Conservation (phyloP, 1,140 invertebrate species). For the Phymastichus coffea region DNA sequence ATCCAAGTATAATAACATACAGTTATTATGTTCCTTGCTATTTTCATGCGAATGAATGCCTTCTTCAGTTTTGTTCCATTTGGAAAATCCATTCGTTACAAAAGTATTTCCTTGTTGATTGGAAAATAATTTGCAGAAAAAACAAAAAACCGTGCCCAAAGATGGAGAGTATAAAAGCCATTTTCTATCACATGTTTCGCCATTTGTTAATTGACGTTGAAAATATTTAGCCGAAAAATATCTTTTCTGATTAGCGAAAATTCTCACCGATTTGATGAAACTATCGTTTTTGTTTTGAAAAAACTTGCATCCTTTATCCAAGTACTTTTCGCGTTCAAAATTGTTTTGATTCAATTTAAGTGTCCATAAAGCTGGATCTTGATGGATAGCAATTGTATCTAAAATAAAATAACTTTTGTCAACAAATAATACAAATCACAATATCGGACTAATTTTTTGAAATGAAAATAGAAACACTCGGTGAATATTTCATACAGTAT, state of each 20-base stretch:
- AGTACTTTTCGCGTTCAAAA: too few species aligned
- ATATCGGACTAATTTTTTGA: too few species aligned
- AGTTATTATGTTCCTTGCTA: conserved; percentile 1
- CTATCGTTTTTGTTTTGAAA: conserved; percentile 8
- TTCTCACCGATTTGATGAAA: neutral
- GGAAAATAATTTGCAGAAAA: conserved; percentile 18
- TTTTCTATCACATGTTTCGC: conserved; percentile 4
- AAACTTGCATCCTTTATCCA: neutral
- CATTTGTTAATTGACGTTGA: conserved; percentile 1
- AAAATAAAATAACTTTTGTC: too few species aligned
- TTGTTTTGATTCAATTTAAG: too few species aligned
- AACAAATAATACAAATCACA: too few species aligned
- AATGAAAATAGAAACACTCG: too few species aligned
- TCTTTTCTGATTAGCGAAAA: neutral
- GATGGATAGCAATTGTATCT: too few species aligned
- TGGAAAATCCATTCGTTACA: conserved; percentile 10
- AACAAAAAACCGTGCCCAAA: conserved; percentile 15
- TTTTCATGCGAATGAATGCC: neutral
- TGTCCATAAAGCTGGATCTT: too few species aligned
- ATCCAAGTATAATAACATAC: neutral
- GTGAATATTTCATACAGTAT: too few species aligned
- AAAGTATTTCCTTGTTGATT: conserved; percentile 1
- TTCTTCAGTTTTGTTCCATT: conserved; percentile 9
- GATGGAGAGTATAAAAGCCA: conserved; percentile 15
- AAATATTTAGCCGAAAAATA: neutral